A percentile compares a stretch with the other conserved stretches of the same genome.
Conservation (phyloP, 1,140 invertebrate species). For the Bombus vancouverensis region DNA sequence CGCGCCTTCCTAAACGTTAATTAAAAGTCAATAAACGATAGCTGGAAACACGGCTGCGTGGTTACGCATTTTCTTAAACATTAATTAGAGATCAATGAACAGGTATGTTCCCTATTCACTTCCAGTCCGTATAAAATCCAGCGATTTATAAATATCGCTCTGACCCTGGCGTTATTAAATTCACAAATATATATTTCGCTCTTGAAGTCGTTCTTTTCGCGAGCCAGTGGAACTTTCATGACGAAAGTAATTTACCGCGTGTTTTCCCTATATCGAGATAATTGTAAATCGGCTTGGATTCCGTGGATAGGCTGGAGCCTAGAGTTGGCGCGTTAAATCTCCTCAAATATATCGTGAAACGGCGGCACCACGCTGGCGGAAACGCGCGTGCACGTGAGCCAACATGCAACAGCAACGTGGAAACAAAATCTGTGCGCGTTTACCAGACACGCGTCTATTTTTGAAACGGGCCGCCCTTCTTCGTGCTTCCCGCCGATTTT, state of each 20-base stretch:
- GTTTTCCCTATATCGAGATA: background rate
- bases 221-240: background rate
- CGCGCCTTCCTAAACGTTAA: too few species aligned
- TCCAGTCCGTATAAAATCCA: too few species aligned
- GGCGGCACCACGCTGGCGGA: constrained; percentile 22
- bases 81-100: too few species aligned
- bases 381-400: constrained; percentile 22
- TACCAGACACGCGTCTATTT: constrained; percentile 29
- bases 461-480: constrained; percentile 8
- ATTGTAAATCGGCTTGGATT: constrained; percentile 1
- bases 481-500: background rate
- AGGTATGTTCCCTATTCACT: too few species aligned
- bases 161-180: background rate
- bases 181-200: background rate
- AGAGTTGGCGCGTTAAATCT: constrained; percentile 33
- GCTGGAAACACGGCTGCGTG: too few species aligned
- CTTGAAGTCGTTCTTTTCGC: background rate
- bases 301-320: background rate
- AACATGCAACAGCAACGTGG: constrained; percentile 32
- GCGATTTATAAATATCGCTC: too few species aligned
- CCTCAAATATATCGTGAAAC: constrained; percentile 44
- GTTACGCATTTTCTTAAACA: too few species aligned
- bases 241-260: background rate
- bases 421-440: constrained; percentile 36
- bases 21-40: too few species aligned